A percentile compares a stretch with the other conserved stretches of the same genome.
phyloP scores from a whole-genome alignment of 2,113 vertebrate species.

The Oryzias javanicus region DNA sequence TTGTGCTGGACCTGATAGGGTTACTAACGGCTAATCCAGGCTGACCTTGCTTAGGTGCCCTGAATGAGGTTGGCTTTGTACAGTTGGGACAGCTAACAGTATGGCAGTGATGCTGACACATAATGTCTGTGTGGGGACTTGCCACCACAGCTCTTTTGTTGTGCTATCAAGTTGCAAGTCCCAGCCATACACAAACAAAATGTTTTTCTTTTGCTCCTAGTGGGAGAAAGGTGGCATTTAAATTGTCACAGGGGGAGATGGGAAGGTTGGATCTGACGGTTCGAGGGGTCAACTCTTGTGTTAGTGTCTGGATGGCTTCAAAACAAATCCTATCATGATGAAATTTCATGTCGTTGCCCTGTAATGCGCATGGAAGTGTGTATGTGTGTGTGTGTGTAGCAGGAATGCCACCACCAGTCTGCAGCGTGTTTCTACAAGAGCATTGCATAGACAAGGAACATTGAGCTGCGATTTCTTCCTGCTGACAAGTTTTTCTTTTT shows the following conservation, averaged over 20 bases:
- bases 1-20: conserved; percentile 82
- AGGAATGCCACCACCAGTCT: conserved; percentile 39
- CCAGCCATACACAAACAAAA: conserved; percentile 51
- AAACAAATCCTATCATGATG: conserved; percentile 69
- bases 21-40: conserved; percentile 82
- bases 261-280: conserved; percentile 65
- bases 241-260: conserved; percentile 71
- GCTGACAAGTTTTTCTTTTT: too few relatives aligned
- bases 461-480: conserved; percentile 1
- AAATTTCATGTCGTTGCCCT: conserved; percentile 66
- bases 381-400: conserved; percentile 11
- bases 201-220: conserved; percentile 45
- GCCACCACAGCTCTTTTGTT: conserved; percentile 78
- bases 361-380: conserved; percentile 17
- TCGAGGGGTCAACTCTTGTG: conserved; percentile 75
- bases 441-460: conserved; percentile 25
- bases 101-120: conserved; percentile 77
- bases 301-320: conserved; percentile 67
- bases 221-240: conserved; percentile 78
- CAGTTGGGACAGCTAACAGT: conserved; percentile 79
- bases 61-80: conserved; percentile 82
- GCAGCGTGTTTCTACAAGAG: conserved; percentile 39
- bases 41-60: conserved; percentile 79
- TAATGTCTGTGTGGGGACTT: conserved; percentile 76
- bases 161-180: conserved; percentile 79